phyloP scores from a whole-genome alignment of 1,140 invertebrate genomes.

The Ips nitidus region DNA sequence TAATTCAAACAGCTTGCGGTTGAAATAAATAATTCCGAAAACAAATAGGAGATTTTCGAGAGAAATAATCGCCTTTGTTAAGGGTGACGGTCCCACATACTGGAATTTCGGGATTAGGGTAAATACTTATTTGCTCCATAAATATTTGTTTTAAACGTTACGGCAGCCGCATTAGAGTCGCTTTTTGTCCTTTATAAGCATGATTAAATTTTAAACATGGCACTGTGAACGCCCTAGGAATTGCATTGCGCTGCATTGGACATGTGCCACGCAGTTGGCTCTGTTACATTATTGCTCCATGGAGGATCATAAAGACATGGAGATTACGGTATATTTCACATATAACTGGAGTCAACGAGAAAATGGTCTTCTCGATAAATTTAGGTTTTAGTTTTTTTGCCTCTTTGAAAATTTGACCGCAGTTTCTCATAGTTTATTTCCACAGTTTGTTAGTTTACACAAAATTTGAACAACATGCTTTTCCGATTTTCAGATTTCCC shows the following conservation, averaged over 20 bases:
- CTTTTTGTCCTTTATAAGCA: constrained; percentile 28
- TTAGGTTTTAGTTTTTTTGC: constrained; percentile 7
- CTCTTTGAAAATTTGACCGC: too few relatives aligned
- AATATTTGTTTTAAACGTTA: constrained; percentile 23
- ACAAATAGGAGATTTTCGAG: not conserved
- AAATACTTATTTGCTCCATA: constrained; percentile 23
- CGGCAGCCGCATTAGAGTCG: constrained; percentile 16
- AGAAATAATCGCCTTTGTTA: constrained; percentile 6
- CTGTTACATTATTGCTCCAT: constrained; percentile 33
- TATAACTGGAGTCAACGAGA: constrained; percentile 30
- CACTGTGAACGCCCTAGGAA: constrained; percentile 30
- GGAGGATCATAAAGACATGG: constrained; percentile 37
- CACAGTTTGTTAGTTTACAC: too few relatives aligned
- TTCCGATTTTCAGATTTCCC: too few relatives aligned
- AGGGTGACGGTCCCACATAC: constrained; percentile 16
- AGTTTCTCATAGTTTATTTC: too few relatives aligned
- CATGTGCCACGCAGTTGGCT: constrained; percentile 37
- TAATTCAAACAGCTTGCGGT: too few relatives aligned
- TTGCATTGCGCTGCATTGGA: constrained; percentile 30
- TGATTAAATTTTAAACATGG: constrained; percentile 35
- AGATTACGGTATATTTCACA: constrained; percentile 37
- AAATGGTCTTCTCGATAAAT: constrained; percentile 29
- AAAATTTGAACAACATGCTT: too few relatives aligned
- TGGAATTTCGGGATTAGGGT: constrained; percentile 22
- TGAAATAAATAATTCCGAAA: too few relatives aligned